Evolutionary conservation across 30 jellyfish, hydroid and myxozoan species (phyloP).

Genomic region (Aurelia aurita complex sp. Pacific): DNA sequence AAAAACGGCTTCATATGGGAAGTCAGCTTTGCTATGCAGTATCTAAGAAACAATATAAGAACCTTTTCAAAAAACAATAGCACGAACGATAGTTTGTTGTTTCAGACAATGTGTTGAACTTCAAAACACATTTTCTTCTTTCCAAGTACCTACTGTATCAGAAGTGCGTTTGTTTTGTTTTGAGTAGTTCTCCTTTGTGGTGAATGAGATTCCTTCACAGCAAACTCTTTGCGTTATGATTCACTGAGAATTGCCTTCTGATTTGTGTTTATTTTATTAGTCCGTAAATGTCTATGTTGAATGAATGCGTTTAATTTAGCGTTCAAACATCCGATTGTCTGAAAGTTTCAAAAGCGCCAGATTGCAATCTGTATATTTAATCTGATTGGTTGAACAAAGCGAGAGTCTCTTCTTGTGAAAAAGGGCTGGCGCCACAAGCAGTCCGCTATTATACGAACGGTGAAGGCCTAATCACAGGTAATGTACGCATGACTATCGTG

Average conservation of each 20-base stretch:
- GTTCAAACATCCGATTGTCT: slow-evolving; percentile 81
- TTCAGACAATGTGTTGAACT: too few relatives aligned
- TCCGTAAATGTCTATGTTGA: slow-evolving; percentile 74
- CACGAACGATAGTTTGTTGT: too few relatives aligned
- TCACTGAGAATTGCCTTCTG: slow-evolving; percentile 65
- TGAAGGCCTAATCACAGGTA: slow-evolving; percentile 53
- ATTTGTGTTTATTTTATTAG: slow-evolving; percentile 73
- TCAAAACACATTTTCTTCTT: too few relatives aligned
- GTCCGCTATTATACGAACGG: slow-evolving; percentile 42
- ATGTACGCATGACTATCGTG: slow-evolving; percentile 52
- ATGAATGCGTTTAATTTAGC: slow-evolving; percentile 78
- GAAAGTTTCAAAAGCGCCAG: slow-evolving; percentile 87
- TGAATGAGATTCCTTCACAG: too few relatives aligned
- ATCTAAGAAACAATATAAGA: too few relatives aligned
- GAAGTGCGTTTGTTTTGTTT: too few relatives aligned
- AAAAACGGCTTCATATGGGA: too few relatives aligned
- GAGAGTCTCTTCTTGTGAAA: slow-evolving; percentile 56
- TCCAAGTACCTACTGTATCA: too few relatives aligned
- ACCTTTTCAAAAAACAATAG: too few relatives aligned
- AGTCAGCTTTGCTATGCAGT: too few relatives aligned
- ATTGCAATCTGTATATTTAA: slow-evolving; percentile 77
- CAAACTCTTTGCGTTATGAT: slow-evolving; percentile 1
- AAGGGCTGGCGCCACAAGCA: slow-evolving; percentile 70
- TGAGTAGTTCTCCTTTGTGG: too few relatives aligned
- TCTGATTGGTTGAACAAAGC: slow-evolving; percentile 79